Percentiles rank a stretch among this genome's conserved stretches.
Evolutionary conservation across 2,113 vertebrate genomes (phyloP).

Genomic region (Malurus melanocephalus): DNA sequence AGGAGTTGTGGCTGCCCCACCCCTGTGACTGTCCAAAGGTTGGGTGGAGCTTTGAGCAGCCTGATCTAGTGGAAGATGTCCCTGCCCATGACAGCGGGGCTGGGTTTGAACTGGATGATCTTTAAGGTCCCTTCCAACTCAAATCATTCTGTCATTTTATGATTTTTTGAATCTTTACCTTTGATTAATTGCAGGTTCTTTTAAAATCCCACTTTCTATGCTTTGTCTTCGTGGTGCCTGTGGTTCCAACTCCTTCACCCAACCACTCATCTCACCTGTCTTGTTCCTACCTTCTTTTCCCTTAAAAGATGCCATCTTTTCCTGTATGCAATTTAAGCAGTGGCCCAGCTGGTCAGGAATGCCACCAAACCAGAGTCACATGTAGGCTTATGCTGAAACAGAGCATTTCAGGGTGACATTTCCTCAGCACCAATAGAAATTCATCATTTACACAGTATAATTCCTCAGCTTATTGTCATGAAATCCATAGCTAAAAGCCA

Average conservation of each 20-base stretch:
- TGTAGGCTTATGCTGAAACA: background rate
- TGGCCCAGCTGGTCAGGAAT: background rate
- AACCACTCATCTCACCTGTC: background rate
- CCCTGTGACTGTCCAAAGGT: background rate
- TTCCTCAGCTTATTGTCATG: background rate
- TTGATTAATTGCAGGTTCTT: background rate
- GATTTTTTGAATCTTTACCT: background rate
- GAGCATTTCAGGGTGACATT: background rate
- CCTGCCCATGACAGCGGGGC: background rate
- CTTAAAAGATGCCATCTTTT: background rate
- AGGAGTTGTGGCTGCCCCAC: accelerated
- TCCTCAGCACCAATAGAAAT: background rate
- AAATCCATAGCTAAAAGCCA: background rate
- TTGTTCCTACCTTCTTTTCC: background rate
- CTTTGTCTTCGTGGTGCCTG: background rate
- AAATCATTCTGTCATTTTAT: background rate
- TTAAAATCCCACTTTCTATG: background rate
- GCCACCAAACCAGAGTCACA: background rate
- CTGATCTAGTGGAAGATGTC: background rate
- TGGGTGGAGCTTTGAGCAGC: background rate
- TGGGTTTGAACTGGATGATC: background rate
- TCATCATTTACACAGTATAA: background rate
- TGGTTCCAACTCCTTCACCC: background rate
- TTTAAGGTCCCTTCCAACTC: background rate
- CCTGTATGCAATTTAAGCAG: background rate